These are phyloP conservation scores for Dromiciops gliroides DNA, from an alignment of 2,113 vertebrate species.

Conservation along the genomic window DNA sequence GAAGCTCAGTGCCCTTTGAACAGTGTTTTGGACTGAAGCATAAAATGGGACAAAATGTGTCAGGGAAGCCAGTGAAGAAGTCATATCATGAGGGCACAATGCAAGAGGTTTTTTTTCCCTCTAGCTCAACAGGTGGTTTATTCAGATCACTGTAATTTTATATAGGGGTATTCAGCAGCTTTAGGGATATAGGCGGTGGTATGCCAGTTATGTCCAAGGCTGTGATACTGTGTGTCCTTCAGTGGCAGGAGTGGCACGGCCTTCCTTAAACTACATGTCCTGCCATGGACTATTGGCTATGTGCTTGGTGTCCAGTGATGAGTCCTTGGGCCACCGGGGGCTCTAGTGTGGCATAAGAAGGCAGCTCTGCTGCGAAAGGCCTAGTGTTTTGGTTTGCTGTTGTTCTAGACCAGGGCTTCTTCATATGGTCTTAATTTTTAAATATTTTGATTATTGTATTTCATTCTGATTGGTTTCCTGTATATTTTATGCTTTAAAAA, in stretches of 20 bases:
- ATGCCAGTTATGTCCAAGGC: conserved; percentile 80
- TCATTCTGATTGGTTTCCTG: neutral
- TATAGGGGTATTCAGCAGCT: conserved; percentile 83
- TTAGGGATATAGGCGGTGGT: conserved; percentile 79
- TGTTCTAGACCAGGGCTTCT: conserved; percentile 37
- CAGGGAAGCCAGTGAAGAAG: conserved; percentile 57
- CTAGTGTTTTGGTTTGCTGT: conserved; percentile 61
- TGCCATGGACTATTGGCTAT: conserved; percentile 30
- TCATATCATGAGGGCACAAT: conserved; percentile 78
- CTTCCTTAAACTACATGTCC: conserved; percentile 66
- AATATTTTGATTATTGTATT: neutral
- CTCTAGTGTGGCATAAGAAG: conserved; percentile 45
- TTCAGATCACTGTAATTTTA: conserved; percentile 86
- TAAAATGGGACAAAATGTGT: conserved; percentile 23
- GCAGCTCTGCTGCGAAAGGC: conserved; percentile 70
- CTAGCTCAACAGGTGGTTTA: conserved; percentile 84
- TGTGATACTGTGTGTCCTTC: conserved; percentile 80
- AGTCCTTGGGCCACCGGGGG: conserved; percentile 43
- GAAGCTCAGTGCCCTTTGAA: neutral
- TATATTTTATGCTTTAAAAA: neutral
- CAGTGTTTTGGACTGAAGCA: conserved; percentile 36
- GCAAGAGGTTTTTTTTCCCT: conserved; percentile 71
- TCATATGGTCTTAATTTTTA: neutral
- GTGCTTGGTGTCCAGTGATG: conserved; percentile 59
- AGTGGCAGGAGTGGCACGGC: conserved; percentile 66